Evolutionary conservation across 2,888 invertebrate species (phyloP).

Genomic region (Drosophila fulvimacula): DNA sequence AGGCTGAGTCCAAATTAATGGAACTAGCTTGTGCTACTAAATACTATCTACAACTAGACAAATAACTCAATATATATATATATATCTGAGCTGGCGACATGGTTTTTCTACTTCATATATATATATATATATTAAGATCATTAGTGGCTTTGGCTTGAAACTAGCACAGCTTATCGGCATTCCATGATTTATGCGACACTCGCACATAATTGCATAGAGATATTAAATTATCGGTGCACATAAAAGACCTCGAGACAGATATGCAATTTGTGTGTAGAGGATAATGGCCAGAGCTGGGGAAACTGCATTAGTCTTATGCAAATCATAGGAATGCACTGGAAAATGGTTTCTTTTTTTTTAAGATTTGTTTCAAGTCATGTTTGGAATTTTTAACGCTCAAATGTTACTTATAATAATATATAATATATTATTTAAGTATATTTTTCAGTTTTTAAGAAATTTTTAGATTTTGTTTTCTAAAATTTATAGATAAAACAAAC

Average conservation of each 20-base stretch:
- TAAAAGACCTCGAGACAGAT: conserved; percentile 10
- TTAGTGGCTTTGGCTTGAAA: conserved; percentile 58
- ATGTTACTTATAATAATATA: too few relatives aligned
- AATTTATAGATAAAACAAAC: too few relatives aligned
- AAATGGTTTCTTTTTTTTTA: not conserved
- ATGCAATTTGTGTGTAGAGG: conserved; percentile 1
- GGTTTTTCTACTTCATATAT: not conserved
- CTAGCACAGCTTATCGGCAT: conserved; percentile 65
- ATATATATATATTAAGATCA: conserved; percentile 35
- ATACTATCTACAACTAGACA: conserved; percentile 28
- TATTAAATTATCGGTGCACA: conserved; percentile 14
- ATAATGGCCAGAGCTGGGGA: not conserved
- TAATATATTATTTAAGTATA: too few relatives aligned
- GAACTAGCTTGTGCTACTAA: conserved; percentile 43
- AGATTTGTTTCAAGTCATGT: too few relatives aligned
- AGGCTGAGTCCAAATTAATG: conserved; percentile 55
- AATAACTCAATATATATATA: conserved; percentile 16
- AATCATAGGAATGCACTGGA: not conserved
- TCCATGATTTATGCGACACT: conserved; percentile 72
- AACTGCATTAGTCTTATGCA: conserved; percentile 5
- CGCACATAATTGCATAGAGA: conserved; percentile 44
- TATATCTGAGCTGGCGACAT: conserved; percentile 14
- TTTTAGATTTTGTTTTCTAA: too few relatives aligned
- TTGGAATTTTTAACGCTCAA: too few relatives aligned
- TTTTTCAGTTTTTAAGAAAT: too few relatives aligned